These are phyloP conservation scores for Tortrix viridana DNA, from an alignment of 2,888 invertebrate genomes.

Conservation along the genomic window DNA sequence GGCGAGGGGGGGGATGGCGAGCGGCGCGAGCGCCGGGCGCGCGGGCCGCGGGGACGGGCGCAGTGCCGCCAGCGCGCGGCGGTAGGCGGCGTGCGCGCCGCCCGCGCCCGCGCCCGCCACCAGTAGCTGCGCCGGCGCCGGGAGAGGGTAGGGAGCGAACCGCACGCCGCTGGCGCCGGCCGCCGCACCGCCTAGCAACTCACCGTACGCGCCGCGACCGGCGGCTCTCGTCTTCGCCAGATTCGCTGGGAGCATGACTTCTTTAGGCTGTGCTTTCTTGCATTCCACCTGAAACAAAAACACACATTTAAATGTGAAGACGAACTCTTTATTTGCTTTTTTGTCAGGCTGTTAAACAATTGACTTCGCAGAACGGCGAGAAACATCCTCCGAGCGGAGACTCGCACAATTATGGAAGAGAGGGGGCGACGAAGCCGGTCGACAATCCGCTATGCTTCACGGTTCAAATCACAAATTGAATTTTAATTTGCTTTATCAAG, in stretches of 20 bases:
- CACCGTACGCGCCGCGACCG: slow-evolving; percentile 98
- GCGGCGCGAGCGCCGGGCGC: slow-evolving; percentile 69
- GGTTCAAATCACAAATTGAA: slow-evolving; percentile 80
- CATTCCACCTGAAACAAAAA: slow-evolving; percentile 95
- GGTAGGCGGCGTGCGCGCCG: slow-evolving; percentile 70
- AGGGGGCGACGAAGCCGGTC: slow-evolving; percentile 75
- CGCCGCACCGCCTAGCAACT: slow-evolving; percentile 93
- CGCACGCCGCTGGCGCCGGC: slow-evolving; percentile 84
- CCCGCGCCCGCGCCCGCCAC: slow-evolving; percentile 68
- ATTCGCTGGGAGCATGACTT: slow-evolving; percentile 99
- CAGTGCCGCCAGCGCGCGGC: slow-evolving; percentile 74
- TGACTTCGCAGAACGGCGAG: slow-evolving; percentile 60
- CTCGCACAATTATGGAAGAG: slow-evolving; percentile 75
- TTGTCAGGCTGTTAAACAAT: slow-evolving; percentile 42
- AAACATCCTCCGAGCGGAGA: slow-evolving; percentile 65
- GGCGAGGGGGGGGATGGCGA: slow-evolving; percentile 72
- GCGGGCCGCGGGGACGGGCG: slow-evolving; percentile 71
- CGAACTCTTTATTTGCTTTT: slow-evolving; percentile 44
- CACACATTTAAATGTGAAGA: slow-evolving; percentile 44
- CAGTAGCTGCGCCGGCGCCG: slow-evolving; percentile 78
- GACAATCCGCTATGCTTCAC: slow-evolving; percentile 80
- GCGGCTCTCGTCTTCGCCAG: slow-evolving; percentile 97
- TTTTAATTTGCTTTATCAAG: slow-evolving; percentile 80
- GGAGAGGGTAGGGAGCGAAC: slow-evolving; percentile 86
- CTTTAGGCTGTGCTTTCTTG: slow-evolving; percentile 99